Percentiles rank a stretch among this genome's conserved stretches.
Conservation (phyloP, 2,113 vertebrate species). For the Ornithorhynchus anatinus region DNA sequence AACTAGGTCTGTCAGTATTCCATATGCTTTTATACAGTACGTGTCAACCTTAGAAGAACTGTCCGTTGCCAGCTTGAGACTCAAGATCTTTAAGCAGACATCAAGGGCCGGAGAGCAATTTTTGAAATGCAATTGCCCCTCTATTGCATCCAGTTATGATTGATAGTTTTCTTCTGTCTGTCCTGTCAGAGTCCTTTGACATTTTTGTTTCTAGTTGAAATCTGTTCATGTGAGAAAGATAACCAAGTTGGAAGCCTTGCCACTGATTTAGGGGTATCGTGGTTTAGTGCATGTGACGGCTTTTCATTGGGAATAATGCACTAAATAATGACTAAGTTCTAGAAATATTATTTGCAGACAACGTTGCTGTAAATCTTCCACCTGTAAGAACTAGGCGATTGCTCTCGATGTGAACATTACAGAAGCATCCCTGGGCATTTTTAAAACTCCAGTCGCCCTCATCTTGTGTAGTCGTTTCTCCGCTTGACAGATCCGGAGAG, state of each 20-base stretch:
- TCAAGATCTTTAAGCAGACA: conserved; percentile 23
- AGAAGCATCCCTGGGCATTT: not conserved
- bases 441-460: fast-evolving
- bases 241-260: not conserved
- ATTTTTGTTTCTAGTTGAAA: not conserved
- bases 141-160: not conserved
- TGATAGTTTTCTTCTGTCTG: conserved; percentile 5
- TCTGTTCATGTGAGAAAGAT: not conserved
- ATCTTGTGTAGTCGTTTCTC: not conserved
- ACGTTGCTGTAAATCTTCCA: not conserved
- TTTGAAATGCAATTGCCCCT: not conserved
- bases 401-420: not conserved
- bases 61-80: conserved; percentile 29
- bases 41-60: conserved; percentile 24
- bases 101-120: not conserved
- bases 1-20: not conserved
- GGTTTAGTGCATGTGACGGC: not conserved
- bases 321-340: too few species aligned
- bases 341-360: not conserved
- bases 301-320: not conserved
- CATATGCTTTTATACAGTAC: conserved; percentile 15
- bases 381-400: too few species aligned
- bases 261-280: fast-evolving
- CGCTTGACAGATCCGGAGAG: too few species aligned
- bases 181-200: not conserved